These are phyloP conservation scores for Bemisia tabaci DNA, from an alignment of 1,140 invertebrate species.

Conservation along the genomic window DNA sequence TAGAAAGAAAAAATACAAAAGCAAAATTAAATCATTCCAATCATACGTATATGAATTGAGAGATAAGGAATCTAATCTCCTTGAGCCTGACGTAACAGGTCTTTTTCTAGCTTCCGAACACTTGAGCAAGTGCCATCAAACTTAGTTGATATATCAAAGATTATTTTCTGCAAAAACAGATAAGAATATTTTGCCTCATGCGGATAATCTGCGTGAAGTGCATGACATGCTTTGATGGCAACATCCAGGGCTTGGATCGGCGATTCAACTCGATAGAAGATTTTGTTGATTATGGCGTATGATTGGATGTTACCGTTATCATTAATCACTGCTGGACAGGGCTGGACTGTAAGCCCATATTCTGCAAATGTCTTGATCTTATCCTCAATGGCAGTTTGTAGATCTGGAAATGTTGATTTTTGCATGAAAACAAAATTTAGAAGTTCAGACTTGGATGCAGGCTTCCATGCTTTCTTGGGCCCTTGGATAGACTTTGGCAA, in stretches of 20 bases:
- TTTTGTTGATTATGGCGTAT: conserved; percentile 4
- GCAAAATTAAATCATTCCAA: neutral
- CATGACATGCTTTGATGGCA: neutral
- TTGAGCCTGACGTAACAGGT: neutral
- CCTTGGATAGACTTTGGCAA: no score
- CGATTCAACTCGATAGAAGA: neutral
- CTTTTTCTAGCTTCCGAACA: neutral
- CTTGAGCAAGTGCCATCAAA: neutral
- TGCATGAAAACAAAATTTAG: no score
- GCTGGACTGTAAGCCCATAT: no score
- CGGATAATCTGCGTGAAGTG: conserved; percentile 2
- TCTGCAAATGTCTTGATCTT: no score
- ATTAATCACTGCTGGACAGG: no score
- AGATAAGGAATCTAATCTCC: neutral
- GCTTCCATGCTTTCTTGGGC: no score
- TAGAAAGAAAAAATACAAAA: no score
- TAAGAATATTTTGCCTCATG: neutral
- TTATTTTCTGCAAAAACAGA: neutral
- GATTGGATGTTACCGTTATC: no score
- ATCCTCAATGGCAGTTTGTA: no score
- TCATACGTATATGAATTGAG: neutral
- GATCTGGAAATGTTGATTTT: no score
- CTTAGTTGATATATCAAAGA: neutral
- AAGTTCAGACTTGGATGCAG: no score
- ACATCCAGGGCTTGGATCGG: neutral